Evolutionary conservation across 2,113 vertebrate genomes (phyloP).

Genomic region (Canis aureus): DNA sequence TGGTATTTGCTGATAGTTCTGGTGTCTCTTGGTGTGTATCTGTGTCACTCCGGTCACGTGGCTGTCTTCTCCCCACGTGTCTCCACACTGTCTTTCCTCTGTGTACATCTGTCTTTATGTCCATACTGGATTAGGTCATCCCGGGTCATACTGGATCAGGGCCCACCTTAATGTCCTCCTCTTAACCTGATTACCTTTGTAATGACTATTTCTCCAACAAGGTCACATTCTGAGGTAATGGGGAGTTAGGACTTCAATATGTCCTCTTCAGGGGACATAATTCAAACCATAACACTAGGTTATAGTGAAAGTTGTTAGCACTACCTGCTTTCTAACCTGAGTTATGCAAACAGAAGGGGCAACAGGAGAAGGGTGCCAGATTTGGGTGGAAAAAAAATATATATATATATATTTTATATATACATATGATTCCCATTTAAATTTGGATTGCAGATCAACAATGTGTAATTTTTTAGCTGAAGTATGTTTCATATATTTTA

Average conservation of each 20-base stretch:
- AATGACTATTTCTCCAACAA: background rate
- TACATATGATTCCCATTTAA: background rate
- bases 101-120: background rate
- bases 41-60: background rate
- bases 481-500: background rate
- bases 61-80: rapidly evolving
- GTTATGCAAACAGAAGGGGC: background rate
- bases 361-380: background rate
- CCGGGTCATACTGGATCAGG: background rate
- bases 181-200: background rate
- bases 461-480: background rate
- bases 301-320: background rate
- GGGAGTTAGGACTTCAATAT: background rate
- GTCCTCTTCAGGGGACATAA: background rate
- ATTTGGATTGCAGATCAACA: background rate
- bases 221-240: background rate
- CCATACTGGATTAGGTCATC: background rate
- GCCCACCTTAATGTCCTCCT: background rate
- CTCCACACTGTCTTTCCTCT: background rate
- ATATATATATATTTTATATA: too few species aligned
- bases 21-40: background rate
- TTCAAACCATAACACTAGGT: background rate
- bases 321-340: background rate
- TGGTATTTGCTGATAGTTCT: background rate
- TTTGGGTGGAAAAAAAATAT: background rate